Conservation (phyloP, 2,888 invertebrate genomes). For the Drosophila parthenogenetica region DNA sequence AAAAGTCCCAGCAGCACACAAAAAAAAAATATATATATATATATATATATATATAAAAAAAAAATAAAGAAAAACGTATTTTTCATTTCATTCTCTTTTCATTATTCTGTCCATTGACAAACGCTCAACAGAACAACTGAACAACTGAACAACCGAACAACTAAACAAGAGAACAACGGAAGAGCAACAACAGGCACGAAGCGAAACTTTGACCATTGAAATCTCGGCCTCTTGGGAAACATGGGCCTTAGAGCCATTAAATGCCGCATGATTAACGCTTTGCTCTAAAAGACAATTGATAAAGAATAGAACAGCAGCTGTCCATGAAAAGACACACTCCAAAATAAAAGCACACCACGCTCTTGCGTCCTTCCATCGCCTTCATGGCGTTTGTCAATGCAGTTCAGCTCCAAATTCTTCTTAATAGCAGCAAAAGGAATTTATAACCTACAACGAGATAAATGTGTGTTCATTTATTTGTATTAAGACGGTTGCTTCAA, state of each 20-base stretch:
- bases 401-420: constrained; percentile 13
- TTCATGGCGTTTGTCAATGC: constrained; percentile 36
- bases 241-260: constrained; percentile 65
- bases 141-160: constrained; percentile 4
- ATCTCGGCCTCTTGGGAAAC: constrained; percentile 67
- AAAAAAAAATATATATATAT: neutral
- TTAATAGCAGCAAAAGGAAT: constrained; percentile 10
- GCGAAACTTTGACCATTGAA: constrained; percentile 72
- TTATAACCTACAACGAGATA: constrained; percentile 31
- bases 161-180: constrained; percentile 24
- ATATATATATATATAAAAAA: neutral
- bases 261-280: constrained; percentile 79
- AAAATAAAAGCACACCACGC: constrained; percentile 30
- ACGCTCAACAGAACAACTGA: constrained; percentile 34
- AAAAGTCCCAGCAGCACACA: constrained; percentile 27
- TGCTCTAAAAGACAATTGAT: constrained; percentile 75
- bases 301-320: constrained; percentile 51
- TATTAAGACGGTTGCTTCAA: constrained; percentile 8
- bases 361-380: neutral
- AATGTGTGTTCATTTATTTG: constrained; percentile 29
- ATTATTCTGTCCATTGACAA: constrained; percentile 52
- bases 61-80: constrained; percentile 46
- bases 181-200: constrained; percentile 24
- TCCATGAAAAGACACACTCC: constrained; percentile 14
- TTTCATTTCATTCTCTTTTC: constrained; percentile 65